Evolutionary conservation across 2,797 vertebrate genomes (phyloP).

Genomic region (Psittacula echo): DNA sequence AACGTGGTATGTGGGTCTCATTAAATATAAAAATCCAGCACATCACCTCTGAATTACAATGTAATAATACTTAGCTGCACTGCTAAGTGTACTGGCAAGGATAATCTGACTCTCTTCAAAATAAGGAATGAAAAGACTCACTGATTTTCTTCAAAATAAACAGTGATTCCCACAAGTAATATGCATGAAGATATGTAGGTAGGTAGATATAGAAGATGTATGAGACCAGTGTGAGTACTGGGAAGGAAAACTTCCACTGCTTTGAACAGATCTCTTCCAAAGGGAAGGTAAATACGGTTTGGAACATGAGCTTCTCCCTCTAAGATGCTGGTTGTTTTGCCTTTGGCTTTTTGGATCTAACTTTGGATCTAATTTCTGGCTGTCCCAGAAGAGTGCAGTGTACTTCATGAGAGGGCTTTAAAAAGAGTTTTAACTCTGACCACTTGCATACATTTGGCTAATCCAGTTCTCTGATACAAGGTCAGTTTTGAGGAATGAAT

Average conservation of each 20-base stretch:
- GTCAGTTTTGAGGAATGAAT: not conserved
- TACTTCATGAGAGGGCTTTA: not conserved
- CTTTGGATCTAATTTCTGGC: not conserved
- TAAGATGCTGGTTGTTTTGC: not conserved
- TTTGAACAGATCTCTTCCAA: not conserved
- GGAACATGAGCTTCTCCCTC: not conserved
- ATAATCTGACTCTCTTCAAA: not conserved
- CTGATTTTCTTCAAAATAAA: constrained; percentile 24
- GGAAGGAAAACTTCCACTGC: not conserved
- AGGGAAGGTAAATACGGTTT: not conserved
- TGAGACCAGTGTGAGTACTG: not conserved
- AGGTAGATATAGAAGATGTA: not conserved
- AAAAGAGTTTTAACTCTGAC: not conserved
- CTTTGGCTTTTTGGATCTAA: not conserved
- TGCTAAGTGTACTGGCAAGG: not conserved
- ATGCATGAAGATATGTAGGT: not conserved
- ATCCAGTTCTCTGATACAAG: not conserved
- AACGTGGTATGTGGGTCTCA: constrained; percentile 57
- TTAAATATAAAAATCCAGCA: constrained; percentile 57
- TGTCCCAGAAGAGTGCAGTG: not conserved
- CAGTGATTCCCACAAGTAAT: not conserved
- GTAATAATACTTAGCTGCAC: not conserved
- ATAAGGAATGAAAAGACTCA: not conserved
- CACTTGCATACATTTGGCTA: not conserved
- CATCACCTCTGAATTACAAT: constrained; percentile 43